phyloP scores from a whole-genome alignment of 2,113 vertebrate genomes.

The Neogobius melanostomus region DNA sequence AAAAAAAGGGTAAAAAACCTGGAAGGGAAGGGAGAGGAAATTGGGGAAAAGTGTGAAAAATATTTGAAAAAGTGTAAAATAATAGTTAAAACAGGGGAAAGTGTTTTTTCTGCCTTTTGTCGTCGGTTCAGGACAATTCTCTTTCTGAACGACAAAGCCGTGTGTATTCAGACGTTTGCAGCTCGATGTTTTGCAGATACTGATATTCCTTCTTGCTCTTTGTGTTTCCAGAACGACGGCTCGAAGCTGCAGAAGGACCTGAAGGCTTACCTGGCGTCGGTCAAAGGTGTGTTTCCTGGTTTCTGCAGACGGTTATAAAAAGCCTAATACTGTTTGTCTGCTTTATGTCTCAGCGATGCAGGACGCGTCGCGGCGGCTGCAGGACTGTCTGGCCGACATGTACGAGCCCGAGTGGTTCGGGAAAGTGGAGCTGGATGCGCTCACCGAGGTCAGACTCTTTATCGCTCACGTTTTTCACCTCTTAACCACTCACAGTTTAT shows the following conservation, averaged over 20 bases:
- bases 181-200: too few relatives aligned
- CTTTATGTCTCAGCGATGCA: constrained; percentile 85
- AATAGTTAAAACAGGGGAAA: too few relatives aligned
- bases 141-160: too few relatives aligned
- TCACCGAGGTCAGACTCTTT: constrained; percentile 82
- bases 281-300: constrained; percentile 81
- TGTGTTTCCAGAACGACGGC: constrained; percentile 81
- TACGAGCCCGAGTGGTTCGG: constrained; percentile 97
- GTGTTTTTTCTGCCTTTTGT: too few relatives aligned
- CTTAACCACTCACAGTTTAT: too few relatives aligned
- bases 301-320: constrained; percentile 16
- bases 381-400: constrained; percentile 93
- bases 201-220: background rate
- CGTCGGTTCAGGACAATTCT: too few relatives aligned
- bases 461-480: too few relatives aligned
- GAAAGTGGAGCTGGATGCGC: constrained; percentile 87
- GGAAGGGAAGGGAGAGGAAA: too few relatives aligned
- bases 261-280: constrained; percentile 83
- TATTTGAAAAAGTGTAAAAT: too few relatives aligned
- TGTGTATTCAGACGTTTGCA: too few relatives aligned
- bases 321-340: background rate
- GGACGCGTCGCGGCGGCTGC: constrained; percentile 93
- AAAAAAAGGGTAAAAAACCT: too few relatives aligned
- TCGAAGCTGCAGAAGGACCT: constrained; percentile 91
- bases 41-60: too few relatives aligned